phyloP scores from a whole-genome alignment of 2,888 invertebrate species.

The Priocnemis perturbator region DNA sequence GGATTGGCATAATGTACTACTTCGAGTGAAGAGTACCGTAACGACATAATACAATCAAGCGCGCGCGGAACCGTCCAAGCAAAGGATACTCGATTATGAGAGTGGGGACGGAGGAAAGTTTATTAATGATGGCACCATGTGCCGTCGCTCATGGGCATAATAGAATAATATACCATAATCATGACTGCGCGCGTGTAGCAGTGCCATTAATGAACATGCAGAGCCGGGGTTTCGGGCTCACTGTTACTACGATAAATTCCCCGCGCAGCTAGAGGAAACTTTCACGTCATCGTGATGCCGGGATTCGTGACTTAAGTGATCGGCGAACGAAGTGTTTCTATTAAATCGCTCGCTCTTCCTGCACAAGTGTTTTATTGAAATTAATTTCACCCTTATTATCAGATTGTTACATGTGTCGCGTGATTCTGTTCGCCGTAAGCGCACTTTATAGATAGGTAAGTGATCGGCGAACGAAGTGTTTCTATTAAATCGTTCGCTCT shows the following conservation, averaged over 20 bases:
- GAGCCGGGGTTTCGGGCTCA: conserved; percentile 8
- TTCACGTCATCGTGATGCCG: no score
- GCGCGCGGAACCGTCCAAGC: conserved; percentile 12
- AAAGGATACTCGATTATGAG: conserved; percentile 18
- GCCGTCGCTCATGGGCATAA: conserved; percentile 16
- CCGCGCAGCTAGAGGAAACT: background rate
- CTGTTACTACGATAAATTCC: no score
- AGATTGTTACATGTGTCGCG: conserved; percentile 33
- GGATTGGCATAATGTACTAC: background rate
- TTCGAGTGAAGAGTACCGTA: background rate
- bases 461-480: no score
- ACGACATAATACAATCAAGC: conserved; percentile 16
- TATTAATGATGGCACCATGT: conserved; percentile 17
- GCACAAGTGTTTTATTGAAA: conserved; percentile 33
- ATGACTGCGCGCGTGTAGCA: conserved; percentile 12
- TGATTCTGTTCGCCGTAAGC: conserved; percentile 12
- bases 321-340: background rate
- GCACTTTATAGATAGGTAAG: no score
- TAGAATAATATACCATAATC: conserved; percentile 11
- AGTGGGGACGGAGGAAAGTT: conserved; percentile 15
- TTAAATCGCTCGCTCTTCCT: background rate
- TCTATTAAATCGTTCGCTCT: background rate
- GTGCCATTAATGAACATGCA: conserved; percentile 11
- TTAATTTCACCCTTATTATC: conserved; percentile 6
- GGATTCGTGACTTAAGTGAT: no score